phyloP scores from a whole-genome alignment of 2,113 vertebrate species.

The Ariopsis seemanni region DNA sequence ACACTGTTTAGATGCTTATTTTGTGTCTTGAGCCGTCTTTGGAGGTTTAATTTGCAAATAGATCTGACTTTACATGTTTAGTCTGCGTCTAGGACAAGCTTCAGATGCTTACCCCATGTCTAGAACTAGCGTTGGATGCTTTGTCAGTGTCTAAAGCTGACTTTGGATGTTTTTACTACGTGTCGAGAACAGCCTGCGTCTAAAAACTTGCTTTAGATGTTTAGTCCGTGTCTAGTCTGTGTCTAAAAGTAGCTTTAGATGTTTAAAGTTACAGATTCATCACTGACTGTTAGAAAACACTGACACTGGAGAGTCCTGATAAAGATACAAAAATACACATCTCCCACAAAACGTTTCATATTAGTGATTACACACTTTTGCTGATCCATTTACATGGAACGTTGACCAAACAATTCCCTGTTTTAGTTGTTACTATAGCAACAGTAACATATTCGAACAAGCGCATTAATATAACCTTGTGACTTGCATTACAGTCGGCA shows the following conservation, averaged over 20 bases:
- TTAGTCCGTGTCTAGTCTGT: background rate
- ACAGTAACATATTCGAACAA: background rate
- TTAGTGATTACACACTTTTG: background rate
- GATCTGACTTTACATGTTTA: background rate
- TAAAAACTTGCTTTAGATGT: background rate
- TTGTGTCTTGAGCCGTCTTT: background rate
- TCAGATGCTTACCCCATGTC: background rate
- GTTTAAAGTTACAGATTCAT: background rate
- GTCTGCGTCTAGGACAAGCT: background rate
- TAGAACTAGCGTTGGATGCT: background rate
- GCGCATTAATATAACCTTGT: background rate
- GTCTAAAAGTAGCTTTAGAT: background rate
- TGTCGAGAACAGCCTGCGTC: background rate
- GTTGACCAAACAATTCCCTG: background rate
- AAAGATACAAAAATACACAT: background rate
- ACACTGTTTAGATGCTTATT: background rate
- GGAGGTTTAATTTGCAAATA: background rate
- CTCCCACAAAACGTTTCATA: background rate
- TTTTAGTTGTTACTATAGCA: background rate
- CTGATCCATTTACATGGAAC: background rate
- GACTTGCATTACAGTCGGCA: background rate
- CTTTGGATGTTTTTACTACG: background rate
- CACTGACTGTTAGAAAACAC: background rate
- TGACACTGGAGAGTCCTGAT: background rate
- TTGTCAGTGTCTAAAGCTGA: background rate